Evolutionary conservation across 2,888 invertebrate species (phyloP).

Genomic region (Xanthia togata): DNA sequence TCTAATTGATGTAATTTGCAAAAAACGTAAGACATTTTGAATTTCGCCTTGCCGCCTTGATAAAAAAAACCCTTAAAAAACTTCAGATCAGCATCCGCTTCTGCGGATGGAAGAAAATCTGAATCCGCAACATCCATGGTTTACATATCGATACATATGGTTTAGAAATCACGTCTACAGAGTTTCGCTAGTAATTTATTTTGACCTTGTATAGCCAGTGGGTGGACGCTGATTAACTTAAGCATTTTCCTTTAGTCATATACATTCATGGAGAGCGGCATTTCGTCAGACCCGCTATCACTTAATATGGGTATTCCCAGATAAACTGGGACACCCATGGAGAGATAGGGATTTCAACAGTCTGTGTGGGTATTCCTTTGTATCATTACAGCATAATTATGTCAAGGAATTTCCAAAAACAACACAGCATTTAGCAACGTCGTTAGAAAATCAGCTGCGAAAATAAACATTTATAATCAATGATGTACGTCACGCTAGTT

Average conservation of each 20-base stretch:
- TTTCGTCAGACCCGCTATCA: neutral
- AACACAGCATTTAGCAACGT: neutral
- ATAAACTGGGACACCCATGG: neutral
- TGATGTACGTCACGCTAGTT: slow-evolving; percentile 28
- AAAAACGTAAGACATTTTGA: too few relatives aligned
- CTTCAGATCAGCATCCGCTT: too few relatives aligned
- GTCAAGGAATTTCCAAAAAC: neutral
- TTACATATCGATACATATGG: too few relatives aligned
- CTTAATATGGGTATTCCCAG: slow-evolving; percentile 4
- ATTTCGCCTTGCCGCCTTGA: too few relatives aligned
- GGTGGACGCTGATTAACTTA: neutral
- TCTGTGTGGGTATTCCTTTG: slow-evolving; percentile 13
- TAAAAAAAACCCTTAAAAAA: too few relatives aligned
- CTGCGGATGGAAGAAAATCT: too few relatives aligned
- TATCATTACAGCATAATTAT: neutral
- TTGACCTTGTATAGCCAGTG: too few relatives aligned
- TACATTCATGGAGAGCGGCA: neutral
- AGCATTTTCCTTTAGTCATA: neutral
- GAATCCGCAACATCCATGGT: too few relatives aligned
- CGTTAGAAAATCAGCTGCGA: slow-evolving; percentile 23
- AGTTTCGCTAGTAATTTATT: too few relatives aligned
- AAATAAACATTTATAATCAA: slow-evolving; percentile 48
- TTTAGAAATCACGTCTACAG: too few relatives aligned
- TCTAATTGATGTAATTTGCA: too few relatives aligned
- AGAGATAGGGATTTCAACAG: neutral